phyloP scores from a whole-genome alignment of 2,888 invertebrate species.

The Eurois occulta region DNA sequence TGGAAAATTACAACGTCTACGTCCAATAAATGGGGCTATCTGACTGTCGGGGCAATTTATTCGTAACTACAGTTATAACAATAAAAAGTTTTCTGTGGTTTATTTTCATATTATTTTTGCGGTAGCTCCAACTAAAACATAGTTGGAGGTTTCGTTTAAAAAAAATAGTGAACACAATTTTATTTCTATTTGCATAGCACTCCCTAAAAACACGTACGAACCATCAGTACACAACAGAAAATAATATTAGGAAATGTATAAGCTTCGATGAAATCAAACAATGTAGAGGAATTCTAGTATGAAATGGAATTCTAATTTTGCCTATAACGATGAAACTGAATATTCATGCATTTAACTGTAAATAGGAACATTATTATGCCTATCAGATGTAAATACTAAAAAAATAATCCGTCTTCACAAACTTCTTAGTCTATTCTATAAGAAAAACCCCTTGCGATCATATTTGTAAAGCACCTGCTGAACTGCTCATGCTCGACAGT shows the following conservation, averaged over 20 bases:
- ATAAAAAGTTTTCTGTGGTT: slow-evolving; percentile 60
- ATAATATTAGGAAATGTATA: background rate
- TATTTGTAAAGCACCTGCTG: background rate
- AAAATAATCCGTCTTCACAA: background rate
- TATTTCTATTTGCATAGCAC: background rate
- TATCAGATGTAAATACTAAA: background rate
- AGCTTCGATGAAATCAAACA: background rate
- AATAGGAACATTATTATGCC: no score
- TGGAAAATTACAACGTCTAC: slow-evolving; percentile 69
- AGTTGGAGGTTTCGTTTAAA: slow-evolving; percentile 24
- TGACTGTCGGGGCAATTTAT: slow-evolving; percentile 54
- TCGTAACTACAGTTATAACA: slow-evolving; percentile 57
- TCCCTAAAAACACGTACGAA: background rate
- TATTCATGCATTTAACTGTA: background rate
- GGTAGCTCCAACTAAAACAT: no score
- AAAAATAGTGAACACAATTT: slow-evolving; percentile 2
- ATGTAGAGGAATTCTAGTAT: background rate
- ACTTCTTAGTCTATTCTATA: background rate
- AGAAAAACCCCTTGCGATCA: background rate
- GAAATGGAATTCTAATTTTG: no score
- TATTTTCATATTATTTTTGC: slow-evolving; percentile 54
- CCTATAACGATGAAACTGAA: background rate
- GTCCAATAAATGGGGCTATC: slow-evolving; percentile 64
- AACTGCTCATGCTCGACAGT: background rate
- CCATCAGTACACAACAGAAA: background rate